These are phyloP conservation scores for Myiopsitta monachus DNA, from an alignment of 2,113 vertebrate genomes.

Conservation along the genomic window DNA sequence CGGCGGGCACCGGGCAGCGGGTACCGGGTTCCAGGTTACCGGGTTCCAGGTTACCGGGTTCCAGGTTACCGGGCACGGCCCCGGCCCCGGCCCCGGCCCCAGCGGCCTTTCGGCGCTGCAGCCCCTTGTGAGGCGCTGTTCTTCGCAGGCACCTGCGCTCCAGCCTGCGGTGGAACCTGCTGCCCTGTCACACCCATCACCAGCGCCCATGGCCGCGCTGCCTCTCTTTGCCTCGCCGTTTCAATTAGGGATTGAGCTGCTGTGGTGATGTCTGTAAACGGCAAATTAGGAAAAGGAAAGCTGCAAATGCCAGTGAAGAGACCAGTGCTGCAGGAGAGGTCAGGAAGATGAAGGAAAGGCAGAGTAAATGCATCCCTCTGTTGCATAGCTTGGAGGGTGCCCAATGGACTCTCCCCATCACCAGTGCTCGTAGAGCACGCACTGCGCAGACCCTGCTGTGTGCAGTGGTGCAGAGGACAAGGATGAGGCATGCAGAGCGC, in stretches of 20 bases:
- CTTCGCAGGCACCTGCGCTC: not conserved
- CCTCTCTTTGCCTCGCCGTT: not conserved
- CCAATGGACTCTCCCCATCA: rapidly evolving
- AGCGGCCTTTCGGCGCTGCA: rapidly evolving
- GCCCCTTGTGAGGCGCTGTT: not conserved
- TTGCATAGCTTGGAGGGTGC: rapidly evolving
- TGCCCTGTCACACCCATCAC: not conserved
- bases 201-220: not conserved
- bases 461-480: not conserved
- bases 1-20: rapidly evolving
- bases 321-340: rapidly evolving
- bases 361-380: rapidly evolving
- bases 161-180: not conserved
- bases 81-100: too few species aligned
- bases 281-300: not conserved
- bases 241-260: rapidly evolving
- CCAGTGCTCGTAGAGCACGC: rapidly evolving
- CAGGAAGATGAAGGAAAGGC: not conserved
- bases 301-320: rapidly evolving
- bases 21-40: rapidly evolving
- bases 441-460: not conserved
- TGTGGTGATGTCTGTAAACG: rapidly evolving
- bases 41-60: too few species aligned
- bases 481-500: not conserved
- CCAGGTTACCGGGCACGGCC: too few species aligned